phyloP scores from a whole-genome alignment of 2,797 vertebrate genomes.

The Coendou prehensilis region DNA sequence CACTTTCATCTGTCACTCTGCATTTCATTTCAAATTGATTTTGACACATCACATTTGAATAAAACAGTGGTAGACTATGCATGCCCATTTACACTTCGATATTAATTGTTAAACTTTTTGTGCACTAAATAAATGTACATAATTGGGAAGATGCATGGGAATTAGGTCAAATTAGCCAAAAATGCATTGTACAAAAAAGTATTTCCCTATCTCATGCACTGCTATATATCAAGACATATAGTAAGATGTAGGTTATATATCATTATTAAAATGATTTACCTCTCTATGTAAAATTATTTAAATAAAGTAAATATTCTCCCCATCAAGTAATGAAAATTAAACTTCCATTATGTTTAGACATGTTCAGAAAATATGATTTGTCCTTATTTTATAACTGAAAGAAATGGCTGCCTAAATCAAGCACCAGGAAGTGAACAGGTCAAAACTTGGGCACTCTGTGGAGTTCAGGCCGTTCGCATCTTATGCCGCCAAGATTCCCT shows the following conservation, averaged over 20 bases:
- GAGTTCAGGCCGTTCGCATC: background rate
- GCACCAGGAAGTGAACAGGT: background rate
- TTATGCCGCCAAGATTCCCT: background rate
- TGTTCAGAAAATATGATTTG: conserved; percentile 31
- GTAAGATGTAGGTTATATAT: background rate
- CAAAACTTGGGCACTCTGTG: background rate
- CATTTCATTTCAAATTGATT: conserved; percentile 82
- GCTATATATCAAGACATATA: conserved; percentile 21
- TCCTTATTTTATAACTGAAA: conserved; percentile 50
- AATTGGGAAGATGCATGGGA: conserved; percentile 81
- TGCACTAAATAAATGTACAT: conserved; percentile 83
- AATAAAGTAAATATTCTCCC: conserved; percentile 19
- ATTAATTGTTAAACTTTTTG: conserved; percentile 84
- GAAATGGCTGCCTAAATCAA: background rate
- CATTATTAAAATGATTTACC: conserved; percentile 56
- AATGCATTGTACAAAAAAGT: conserved; percentile 35
- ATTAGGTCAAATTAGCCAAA: conserved; percentile 76
- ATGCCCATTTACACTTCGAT: conserved; percentile 84
- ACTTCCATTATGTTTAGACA: background rate
- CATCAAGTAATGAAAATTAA: conserved; percentile 46
- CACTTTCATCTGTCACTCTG: conserved; percentile 74
- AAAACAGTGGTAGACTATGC: conserved; percentile 84
- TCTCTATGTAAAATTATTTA: conserved; percentile 47
- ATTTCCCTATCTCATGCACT: conserved; percentile 43
- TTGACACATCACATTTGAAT: conserved; percentile 85